Evolutionary conservation across 2,888 invertebrate species (phyloP), one percentile per base, ranked within the genome.

Genomic region (Blastobasis adustella): DNA sequence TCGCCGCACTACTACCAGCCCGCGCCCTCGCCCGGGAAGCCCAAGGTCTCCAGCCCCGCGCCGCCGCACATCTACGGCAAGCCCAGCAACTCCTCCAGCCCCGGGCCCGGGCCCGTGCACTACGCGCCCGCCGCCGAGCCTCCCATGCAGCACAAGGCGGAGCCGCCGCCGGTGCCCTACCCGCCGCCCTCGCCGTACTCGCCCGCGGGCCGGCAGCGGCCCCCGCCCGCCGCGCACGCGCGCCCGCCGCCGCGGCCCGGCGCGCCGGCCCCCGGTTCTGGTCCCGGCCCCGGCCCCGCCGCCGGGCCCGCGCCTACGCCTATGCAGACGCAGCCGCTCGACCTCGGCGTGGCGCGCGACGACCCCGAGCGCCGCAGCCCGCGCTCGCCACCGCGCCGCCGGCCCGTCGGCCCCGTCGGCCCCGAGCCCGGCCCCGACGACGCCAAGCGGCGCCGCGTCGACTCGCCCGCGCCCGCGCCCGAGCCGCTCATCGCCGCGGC

Each of bases 301-400:
- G 65, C 79, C 52, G 67, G 75, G 51, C 69, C 72, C 47, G 68
- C 76, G 10, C 68, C 84, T 45, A 74, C 87, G 51, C 83, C 90
- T 49, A 91, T 93, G 69, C 95, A 95, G 79, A 93, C 93, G 53
- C 94, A 95, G 69, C 95, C 95, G 8, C 85, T 95, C 40, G 95
- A 95, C 74, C 90, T 95, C 52, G 95, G 95, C 42, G 91, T 94
- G 39, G 78, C 90, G 46, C 89, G 95, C 6, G 92, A 94, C 48
- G 90, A 91, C 49, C 89, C 90, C 46, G 90, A 89, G 45, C 72
- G 89, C 10, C 66, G 79, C 38, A 91, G 93, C 46, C 93, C 94
- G 0, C 66, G 79, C 38, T 91, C 93, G 47, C 93, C 94, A 0
- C 92, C 93, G 65, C 82, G 93, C 48, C 92, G 93, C 65, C 90